These are phyloP conservation scores for Echinarachnius parma DNA, from an alignment of 53 echinoderm and acorn worm species.

Conservation along the genomic window DNA sequence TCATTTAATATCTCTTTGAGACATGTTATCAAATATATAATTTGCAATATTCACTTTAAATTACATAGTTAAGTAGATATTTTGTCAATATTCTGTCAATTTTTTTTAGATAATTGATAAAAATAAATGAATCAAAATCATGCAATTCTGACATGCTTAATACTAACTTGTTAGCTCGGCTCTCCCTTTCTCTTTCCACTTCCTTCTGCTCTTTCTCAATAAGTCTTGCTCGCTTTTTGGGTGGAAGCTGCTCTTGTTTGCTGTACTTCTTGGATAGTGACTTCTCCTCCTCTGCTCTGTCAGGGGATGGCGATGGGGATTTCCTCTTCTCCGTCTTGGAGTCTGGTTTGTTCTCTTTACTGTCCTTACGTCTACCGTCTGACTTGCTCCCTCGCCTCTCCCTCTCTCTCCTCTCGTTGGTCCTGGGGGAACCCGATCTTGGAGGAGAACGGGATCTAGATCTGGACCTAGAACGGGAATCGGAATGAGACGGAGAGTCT, in stretches of 20 bases:
- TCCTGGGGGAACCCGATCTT: constrained; percentile 33
- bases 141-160: too few species aligned
- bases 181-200: constrained; percentile 30
- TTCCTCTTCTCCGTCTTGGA: constrained; percentile 49
- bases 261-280: constrained; percentile 12
- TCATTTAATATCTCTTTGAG: too few species aligned
- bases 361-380: constrained; percentile 14
- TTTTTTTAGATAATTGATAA: too few species aligned
- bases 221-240: constrained; percentile 48
- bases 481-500: constrained; percentile 49
- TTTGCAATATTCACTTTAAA: too few species aligned
- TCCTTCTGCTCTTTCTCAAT: constrained; percentile 41
- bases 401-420: constrained; percentile 40
- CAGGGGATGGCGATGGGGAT: constrained; percentile 43
- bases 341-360: constrained; percentile 49
- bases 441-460: constrained; percentile 63
- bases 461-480: constrained; percentile 62
- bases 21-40: too few species aligned
- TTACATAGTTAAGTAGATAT: too few species aligned
- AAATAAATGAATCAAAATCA: too few species aligned
- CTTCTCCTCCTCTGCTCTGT: constrained; percentile 32
- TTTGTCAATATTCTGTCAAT: too few species aligned
- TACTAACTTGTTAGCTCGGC: constrained; percentile 5
- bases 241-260: constrained; percentile 37
- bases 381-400: constrained; percentile 37